These are phyloP conservation scores for Mobula hypostoma DNA, from an alignment of 2,113 vertebrate species.

Conservation along the genomic window DNA sequence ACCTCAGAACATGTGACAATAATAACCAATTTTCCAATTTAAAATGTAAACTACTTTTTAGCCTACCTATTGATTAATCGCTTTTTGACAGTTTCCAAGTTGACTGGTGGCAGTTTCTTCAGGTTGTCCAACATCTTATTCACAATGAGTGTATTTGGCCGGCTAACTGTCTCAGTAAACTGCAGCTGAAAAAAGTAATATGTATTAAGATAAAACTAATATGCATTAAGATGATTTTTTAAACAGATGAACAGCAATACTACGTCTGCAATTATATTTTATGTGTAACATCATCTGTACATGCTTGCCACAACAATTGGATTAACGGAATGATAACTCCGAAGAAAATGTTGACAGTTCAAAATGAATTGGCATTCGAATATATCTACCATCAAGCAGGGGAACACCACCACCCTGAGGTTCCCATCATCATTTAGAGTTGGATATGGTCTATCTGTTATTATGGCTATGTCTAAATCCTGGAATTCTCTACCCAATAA, in stretches of 20 bases:
- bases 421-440: no score
- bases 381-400: no score
- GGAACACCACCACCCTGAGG: no score
- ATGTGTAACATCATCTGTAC: background rate
- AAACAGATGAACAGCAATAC: background rate
- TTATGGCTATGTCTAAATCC: no score
- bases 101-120: slow-evolving; percentile 61
- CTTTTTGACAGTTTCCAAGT: slow-evolving; percentile 70
- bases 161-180: background rate
- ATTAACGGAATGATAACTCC: background rate
- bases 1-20: no score
- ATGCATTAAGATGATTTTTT: background rate
- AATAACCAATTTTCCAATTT: no score
- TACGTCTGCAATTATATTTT: background rate
- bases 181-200: background rate
- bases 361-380: background rate
- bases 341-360: no score
- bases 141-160: background rate
- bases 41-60: background rate
- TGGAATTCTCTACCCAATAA: no score
- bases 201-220: background rate
- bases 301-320: background rate
- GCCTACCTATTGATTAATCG: slow-evolving; percentile 68
- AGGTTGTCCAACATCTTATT: slow-evolving; percentile 59
- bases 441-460: no score